Conservation (phyloP, 2,113 vertebrate genomes). For the Rhea pennata region DNA sequence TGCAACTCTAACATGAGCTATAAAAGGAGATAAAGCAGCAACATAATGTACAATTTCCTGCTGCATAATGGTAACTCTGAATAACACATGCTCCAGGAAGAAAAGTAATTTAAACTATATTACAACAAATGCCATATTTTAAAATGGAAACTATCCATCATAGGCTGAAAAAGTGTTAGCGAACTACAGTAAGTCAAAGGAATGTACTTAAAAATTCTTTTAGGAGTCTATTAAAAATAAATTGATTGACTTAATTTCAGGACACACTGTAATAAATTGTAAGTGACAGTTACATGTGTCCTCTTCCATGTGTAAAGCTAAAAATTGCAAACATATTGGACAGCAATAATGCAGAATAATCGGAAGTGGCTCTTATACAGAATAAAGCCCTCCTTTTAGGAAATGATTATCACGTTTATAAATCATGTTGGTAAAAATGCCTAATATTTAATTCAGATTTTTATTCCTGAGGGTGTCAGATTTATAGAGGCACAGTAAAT, state of each 20-base stretch:
- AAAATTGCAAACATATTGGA: slow-evolving; percentile 33
- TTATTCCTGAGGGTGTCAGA: neutral
- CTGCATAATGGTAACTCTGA: slow-evolving; percentile 75
- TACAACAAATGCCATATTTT: slow-evolving; percentile 80
- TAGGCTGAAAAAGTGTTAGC: slow-evolving; percentile 40
- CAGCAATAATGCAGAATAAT: neutral
- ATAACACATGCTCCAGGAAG: slow-evolving; percentile 70
- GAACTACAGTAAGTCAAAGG: slow-evolving; percentile 51
- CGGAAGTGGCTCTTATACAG: neutral
- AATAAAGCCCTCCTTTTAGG: neutral
- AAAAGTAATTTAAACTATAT: slow-evolving; percentile 83
- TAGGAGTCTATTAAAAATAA: slow-evolving; percentile 75
- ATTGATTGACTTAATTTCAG: slow-evolving; percentile 75
- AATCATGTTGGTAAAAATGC: neutral
- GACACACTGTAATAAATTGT: slow-evolving; percentile 55
- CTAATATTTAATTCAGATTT: neutral
- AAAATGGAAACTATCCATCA: slow-evolving; percentile 81
- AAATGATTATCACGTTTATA: neutral
- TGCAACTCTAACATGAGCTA: slow-evolving; percentile 60
- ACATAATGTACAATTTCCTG: slow-evolving; percentile 76
- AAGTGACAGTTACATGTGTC: slow-evolving; percentile 53
- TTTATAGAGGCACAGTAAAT: neutral
- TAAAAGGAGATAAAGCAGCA: slow-evolving; percentile 77
- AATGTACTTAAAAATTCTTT: slow-evolving; percentile 71
- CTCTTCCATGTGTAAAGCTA: neutral